These are phyloP conservation scores for Hirtodrosophila histrioides DNA, from an alignment of 2,888 invertebrate species.

Conservation along the genomic window DNA sequence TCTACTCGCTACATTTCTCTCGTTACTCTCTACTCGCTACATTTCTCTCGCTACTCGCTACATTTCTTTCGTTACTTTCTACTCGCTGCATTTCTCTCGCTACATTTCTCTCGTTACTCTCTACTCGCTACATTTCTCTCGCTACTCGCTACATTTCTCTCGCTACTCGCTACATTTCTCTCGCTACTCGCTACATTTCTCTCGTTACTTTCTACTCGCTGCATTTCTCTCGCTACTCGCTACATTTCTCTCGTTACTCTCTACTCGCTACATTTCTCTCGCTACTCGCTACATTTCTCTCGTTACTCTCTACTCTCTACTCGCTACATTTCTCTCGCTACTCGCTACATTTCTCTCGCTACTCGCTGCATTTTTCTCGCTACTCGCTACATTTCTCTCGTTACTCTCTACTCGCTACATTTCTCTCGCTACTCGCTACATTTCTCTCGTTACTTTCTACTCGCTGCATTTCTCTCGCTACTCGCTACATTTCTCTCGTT, in stretches of 20 bases:
- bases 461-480: not conserved
- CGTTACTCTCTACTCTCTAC: not conserved
- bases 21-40: no score
- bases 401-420: no score
- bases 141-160: not conserved
- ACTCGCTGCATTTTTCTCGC: not conserved
- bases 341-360: not conserved
- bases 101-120: not conserved
- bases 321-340: not conserved
- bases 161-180: not conserved
- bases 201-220: slow-evolving; percentile 4
- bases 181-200: not conserved
- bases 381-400: not conserved
- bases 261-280: not conserved
- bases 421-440: not conserved
- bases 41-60: not conserved
- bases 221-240: not conserved
- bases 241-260: not conserved
- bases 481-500: not conserved
- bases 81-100: not conserved
- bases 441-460: slow-evolving; percentile 1
- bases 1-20: not conserved
- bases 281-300: not conserved
- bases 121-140: not conserved
- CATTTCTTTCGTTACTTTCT: not conserved